phyloP scores from a whole-genome alignment of 2,888 invertebrate species.

The Proisotoma minuta region DNA sequence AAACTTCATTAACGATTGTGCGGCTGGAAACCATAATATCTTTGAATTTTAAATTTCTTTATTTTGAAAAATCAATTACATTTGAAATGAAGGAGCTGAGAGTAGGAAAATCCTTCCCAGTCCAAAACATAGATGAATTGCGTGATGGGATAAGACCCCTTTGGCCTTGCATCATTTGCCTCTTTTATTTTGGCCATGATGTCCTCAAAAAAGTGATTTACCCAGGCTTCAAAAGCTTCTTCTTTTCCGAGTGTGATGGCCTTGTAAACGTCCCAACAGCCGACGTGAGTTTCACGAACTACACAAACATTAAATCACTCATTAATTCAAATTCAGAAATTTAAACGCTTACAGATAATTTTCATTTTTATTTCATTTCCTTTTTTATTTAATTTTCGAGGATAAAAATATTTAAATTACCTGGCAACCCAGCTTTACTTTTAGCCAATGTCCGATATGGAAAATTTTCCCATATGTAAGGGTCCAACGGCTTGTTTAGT shows the following conservation, averaged over 20 bases:
- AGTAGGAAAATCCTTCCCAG: slow-evolving; percentile 40
- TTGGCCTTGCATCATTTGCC: background rate
- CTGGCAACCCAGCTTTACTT: slow-evolving; percentile 12
- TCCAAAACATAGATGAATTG: slow-evolving; percentile 36
- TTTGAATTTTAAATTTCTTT: too few species aligned
- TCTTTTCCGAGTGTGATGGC: background rate
- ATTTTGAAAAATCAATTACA: background rate
- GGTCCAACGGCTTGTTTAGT: slow-evolving; percentile 4
- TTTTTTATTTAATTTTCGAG: background rate
- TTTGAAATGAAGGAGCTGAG: slow-evolving; percentile 33
- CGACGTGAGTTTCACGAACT: background rate
- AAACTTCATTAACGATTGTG: slow-evolving; percentile 10
- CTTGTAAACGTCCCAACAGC: background rate
- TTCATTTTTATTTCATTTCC: background rate
- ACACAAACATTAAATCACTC: background rate
- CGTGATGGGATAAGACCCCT: slow-evolving; percentile 12
- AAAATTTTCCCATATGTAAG: slow-evolving; percentile 16
- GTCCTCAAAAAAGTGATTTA: background rate
- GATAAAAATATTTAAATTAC: background rate
- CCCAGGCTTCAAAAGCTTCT: background rate
- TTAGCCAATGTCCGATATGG: slow-evolving; percentile 10
- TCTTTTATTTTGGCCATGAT: background rate
- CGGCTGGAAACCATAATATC: too few species aligned
- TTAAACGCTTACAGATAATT: background rate
- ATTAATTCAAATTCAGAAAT: background rate